A percentile compares a stretch with the other conserved stretches of the same genome.
phyloP scores from a whole-genome alignment of 2,113 vertebrate genomes.

The Chamaetylas fuelleborni region DNA sequence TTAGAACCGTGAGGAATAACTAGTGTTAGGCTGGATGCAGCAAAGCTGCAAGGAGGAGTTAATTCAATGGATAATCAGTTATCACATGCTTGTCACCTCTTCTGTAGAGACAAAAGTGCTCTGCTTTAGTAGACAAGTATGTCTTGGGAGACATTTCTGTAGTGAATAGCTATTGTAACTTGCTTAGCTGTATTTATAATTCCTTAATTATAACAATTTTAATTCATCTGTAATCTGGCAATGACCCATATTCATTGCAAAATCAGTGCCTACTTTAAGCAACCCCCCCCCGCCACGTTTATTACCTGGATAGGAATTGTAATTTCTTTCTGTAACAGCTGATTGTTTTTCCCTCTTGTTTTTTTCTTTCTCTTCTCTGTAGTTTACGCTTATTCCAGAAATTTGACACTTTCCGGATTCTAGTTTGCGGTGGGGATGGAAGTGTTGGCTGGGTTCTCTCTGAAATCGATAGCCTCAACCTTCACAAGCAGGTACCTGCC shows the following conservation, averaged over 20 bases:
- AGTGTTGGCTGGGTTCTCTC: slow-evolving; percentile 98
- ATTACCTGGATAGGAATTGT: background rate
- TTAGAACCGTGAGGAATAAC: background rate
- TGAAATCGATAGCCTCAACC: slow-evolving; percentile 91
- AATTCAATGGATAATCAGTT: background rate
- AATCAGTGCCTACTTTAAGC: background rate
- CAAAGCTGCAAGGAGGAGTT: background rate
- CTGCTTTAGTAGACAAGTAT: background rate
- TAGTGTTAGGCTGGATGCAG: background rate
- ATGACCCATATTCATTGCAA: rapidly evolving
- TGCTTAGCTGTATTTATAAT: background rate
- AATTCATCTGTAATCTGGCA: background rate
- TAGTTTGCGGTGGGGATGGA: slow-evolving; percentile 96
- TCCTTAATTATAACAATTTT: background rate
- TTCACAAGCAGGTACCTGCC: slow-evolving; percentile 90
- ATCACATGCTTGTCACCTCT: background rate
- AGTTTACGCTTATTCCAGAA: slow-evolving; percentile 96
- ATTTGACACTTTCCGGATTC: slow-evolving; percentile 96
- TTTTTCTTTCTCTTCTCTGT: background rate
- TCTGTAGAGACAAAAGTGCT: background rate
- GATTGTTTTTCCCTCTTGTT: background rate
- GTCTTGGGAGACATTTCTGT: background rate
- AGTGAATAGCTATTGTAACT: background rate
- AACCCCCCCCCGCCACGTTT: background rate
- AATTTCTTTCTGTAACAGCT: background rate